Percentiles rank a stretch among this genome's conserved stretches.
These are phyloP conservation scores for Agriopis aurantiaria DNA, from an alignment of 2,888 invertebrate genomes.

Conservation along the genomic window DNA sequence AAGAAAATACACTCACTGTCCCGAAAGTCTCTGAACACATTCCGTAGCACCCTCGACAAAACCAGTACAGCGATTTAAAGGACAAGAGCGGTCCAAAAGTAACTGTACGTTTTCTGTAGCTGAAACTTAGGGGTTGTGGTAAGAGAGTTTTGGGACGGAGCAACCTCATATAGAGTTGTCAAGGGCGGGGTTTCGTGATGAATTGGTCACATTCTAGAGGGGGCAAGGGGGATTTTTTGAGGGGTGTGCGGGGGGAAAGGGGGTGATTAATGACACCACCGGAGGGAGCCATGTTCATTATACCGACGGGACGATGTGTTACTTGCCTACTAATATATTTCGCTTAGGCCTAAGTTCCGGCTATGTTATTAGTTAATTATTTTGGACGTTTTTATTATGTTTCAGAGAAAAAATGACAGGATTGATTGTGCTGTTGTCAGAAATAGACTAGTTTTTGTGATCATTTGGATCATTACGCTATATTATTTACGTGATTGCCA, in stretches of 20 bases:
- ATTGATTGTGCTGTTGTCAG: slow-evolving; percentile 63
- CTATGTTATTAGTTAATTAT: slow-evolving; percentile 81
- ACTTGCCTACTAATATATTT: slow-evolving; percentile 83
- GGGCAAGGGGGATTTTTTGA: slow-evolving; percentile 75
- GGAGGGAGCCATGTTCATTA: slow-evolving; percentile 86
- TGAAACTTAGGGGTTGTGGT: slow-evolving; percentile 51
- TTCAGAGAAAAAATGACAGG: slow-evolving; percentile 75
- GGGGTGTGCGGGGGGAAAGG: slow-evolving; percentile 65
- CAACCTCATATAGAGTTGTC: slow-evolving; percentile 87
- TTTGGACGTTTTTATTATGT: slow-evolving; percentile 81
- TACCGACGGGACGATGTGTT: slow-evolving; percentile 83
- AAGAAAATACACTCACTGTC: slow-evolving; percentile 73
- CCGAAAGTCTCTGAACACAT: slow-evolving; percentile 59
- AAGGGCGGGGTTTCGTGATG: slow-evolving; percentile 87
- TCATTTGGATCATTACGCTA: slow-evolving; percentile 45
- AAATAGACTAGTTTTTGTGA: slow-evolving; percentile 55
- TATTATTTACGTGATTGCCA: neutral
- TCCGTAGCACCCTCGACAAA: slow-evolving; percentile 50
- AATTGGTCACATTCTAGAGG: slow-evolving; percentile 83
- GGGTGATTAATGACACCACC: slow-evolving; percentile 80
- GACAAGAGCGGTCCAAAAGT: slow-evolving; percentile 56
- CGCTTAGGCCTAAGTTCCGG: slow-evolving; percentile 69
- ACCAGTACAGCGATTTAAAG: slow-evolving; percentile 52
- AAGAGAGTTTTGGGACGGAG: slow-evolving; percentile 68
- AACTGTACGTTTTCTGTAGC: slow-evolving; percentile 37